These are phyloP conservation scores for Hirtodrosophila confusa DNA, from an alignment of 2,888 invertebrate genomes.

Conservation along the genomic window DNA sequence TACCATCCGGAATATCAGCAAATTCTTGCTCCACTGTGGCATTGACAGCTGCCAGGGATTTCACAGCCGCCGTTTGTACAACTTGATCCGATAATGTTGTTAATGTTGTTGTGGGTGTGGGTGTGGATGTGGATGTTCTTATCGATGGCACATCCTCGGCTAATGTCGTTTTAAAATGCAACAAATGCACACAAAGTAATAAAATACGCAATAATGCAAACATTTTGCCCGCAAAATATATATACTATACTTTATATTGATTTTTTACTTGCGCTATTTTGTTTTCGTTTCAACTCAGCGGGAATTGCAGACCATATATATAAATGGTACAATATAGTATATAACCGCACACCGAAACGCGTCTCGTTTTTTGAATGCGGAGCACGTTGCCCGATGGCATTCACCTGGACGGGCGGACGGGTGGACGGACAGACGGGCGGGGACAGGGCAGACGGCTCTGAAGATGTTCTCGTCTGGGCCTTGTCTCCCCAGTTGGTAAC, in stretches of 20 bases:
- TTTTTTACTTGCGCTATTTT: conserved; percentile 50
- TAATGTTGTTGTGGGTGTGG: conserved; percentile 6
- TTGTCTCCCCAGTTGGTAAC: conserved; percentile 27
- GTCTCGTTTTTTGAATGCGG: conserved; percentile 57
- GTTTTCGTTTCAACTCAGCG: conserved; percentile 60
- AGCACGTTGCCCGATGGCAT: conserved; percentile 74
- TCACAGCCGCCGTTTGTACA: conserved; percentile 27
- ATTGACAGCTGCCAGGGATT: conserved; percentile 33
- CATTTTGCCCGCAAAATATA: conserved; percentile 58
- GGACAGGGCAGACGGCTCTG: conserved; percentile 40
- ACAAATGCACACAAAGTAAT: conserved; percentile 73
- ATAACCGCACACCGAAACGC: conserved; percentile 57
- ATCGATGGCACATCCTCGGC: conserved; percentile 53
- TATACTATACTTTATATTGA: conserved; percentile 17
- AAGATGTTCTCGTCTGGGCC: conserved; percentile 36
- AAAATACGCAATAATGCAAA: conserved; percentile 68
- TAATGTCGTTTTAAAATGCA: conserved; percentile 71
- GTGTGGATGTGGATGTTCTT: conserved; percentile 10
- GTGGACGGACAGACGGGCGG: no score
- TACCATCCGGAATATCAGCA: conserved; percentile 36
- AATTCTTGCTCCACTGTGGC: conserved; percentile 33
- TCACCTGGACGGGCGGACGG: conserved; percentile 65
- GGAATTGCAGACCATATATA: conserved; percentile 68
- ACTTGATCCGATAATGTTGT: conserved; percentile 40
- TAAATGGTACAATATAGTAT: conserved; percentile 51